Evolutionary conservation across 1,140 invertebrate genomes (phyloP), one percentile per base, ranked within the genome.

Genomic region (Drosophila miranda): DNA sequence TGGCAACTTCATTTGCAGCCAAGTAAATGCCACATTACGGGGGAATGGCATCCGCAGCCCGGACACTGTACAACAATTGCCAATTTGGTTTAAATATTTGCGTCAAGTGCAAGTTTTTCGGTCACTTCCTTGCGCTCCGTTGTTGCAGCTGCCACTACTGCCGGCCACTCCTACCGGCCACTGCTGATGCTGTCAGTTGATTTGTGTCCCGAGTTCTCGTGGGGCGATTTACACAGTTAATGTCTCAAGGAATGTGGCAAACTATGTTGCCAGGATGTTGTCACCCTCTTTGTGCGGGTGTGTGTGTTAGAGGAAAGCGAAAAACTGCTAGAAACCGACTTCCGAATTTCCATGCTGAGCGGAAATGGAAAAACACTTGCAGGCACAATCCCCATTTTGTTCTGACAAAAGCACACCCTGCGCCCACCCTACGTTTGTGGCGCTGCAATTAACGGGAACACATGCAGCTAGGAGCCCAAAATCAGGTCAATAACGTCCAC

Each of bases 341-440:
- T 86, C 81, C 81, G 81, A 86, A 86, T 86, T 86, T 86, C 82
- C 81, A 86, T 86, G 81, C 81, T 86, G 81, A 73, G 70, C 81
- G 81, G 81, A 86, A 86, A 86, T 86, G 81, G 81, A 86, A 86
- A 84, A 86, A 86, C 81, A 86, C 81, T 86, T 86, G 68, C 51
- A 23, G 48, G n/a, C 61, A 45, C 52, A 26, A 62, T 21, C 28
- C 38, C 28, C n/a, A 26, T 44, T 60, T 14, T 52, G 45, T 45
- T 34, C 43, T 51, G 19, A 19, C 19, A 19, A 19, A 19, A 19
- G 1, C 19, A 19, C 19, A 19, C 19, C 26, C 11, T 30, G 9
- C 49, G 14, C 11, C 19, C 16, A 23, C 34, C 34, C 30, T 23
- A 3, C 16, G 34, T 38, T 61, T 64, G 56, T 73, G 76, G 70